These are phyloP conservation scores for Germaria angustata DNA, from an alignment of 2,888 invertebrate species.

Conservation along the genomic window DNA sequence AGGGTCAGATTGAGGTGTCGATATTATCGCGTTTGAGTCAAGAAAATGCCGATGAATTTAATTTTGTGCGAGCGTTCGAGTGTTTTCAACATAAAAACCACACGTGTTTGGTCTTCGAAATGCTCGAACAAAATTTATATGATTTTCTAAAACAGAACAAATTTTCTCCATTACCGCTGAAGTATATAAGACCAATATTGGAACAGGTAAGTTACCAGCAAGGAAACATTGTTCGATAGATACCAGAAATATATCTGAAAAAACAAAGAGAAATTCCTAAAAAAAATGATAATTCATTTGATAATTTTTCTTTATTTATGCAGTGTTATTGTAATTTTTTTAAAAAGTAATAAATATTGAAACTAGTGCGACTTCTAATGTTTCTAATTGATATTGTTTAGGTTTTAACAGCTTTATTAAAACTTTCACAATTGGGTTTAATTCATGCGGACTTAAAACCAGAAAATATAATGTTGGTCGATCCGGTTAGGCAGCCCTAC, in stretches of 20 bases:
- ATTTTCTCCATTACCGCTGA: constrained; percentile 98
- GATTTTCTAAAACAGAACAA: constrained; percentile 99
- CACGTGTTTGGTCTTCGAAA: constrained; percentile 99
- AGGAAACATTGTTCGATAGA: neutral
- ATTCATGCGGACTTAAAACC: constrained; percentile 99
- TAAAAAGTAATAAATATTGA: too few relatives aligned
- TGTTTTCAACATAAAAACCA: constrained; percentile 99
- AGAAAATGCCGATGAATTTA: constrained; percentile 99
- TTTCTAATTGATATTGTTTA: constrained; percentile 54
- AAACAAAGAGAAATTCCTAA: too few relatives aligned
- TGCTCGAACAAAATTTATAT: constrained; percentile 99
- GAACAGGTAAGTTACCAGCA: constrained; percentile 89
- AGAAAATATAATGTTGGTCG: constrained; percentile 99
- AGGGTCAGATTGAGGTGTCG: constrained; percentile 99
- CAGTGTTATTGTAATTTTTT: too few relatives aligned
- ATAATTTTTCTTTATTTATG: too few relatives aligned
- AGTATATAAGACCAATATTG: constrained; percentile 98
- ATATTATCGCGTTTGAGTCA: constrained; percentile 95
- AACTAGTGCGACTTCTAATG: neutral
- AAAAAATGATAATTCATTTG: too few relatives aligned
- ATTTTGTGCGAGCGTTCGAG: constrained; percentile 99
- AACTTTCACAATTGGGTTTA: constrained; percentile 94
- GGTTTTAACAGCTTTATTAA: constrained; percentile 85
- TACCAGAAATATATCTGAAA: too few relatives aligned
- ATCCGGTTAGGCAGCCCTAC: constrained; percentile 97